These are phyloP conservation scores for Nipponacmea schrenckii DNA, from an alignment of 2,888 invertebrate genomes.

Conservation along the genomic window DNA sequence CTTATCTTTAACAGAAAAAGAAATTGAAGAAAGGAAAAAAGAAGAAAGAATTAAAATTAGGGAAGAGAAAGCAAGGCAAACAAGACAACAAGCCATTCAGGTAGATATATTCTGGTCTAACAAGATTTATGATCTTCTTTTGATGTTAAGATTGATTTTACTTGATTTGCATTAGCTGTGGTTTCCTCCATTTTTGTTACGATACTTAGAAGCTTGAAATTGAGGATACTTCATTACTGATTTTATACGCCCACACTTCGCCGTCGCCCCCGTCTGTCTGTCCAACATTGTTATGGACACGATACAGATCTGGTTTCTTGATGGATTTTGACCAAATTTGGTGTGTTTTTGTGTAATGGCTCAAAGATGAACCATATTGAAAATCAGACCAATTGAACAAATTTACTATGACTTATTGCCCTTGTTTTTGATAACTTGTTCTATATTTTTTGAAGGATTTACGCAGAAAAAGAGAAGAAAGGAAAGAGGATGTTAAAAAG, in stretches of 20 bases:
- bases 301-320: no score
- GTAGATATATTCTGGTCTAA: conserved; percentile 32
- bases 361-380: no score
- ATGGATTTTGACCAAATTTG: no score
- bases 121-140: no score
- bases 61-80: conserved; percentile 61
- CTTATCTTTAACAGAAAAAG: conserved; percentile 40
- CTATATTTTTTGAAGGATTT: conserved; percentile 49
- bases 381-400: no score
- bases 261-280: no score
- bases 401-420: no score
- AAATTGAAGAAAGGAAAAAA: conserved; percentile 41
- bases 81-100: conserved; percentile 62
- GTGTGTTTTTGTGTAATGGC: no score
- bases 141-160: background rate
- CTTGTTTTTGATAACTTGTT: no score
- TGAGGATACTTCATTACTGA: background rate
- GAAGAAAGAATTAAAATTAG: conserved; percentile 54
- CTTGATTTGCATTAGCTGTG: background rate
- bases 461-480: conserved; percentile 60
- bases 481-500: conserved; percentile 54
- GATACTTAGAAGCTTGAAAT: background rate
- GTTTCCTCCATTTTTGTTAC: background rate
- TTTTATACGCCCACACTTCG: no score
- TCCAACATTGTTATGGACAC: no score